These are phyloP conservation scores for Coregonus sp. DNA, from an alignment of 2,797 vertebrate genomes.

Conservation along the genomic window DNA sequence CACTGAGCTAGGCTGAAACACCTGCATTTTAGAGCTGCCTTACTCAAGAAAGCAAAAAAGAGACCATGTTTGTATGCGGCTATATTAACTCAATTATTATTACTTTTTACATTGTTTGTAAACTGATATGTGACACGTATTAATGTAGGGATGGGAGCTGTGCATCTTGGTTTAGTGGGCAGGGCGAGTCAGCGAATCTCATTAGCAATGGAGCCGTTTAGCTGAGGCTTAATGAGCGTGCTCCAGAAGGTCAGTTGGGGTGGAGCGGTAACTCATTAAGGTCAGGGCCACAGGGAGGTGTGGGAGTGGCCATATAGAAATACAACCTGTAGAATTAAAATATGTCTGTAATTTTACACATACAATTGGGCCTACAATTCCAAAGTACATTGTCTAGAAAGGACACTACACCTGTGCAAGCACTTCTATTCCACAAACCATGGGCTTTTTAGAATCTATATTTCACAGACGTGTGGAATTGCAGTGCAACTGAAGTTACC, in stretches of 20 bases:
- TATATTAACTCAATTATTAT: too few relatives aligned
- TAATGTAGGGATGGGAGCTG: constrained; percentile 3
- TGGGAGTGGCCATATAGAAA: constrained; percentile 20
- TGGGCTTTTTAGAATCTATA: not conserved
- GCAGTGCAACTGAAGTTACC: not conserved
- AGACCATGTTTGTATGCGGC: too few relatives aligned
- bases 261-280: constrained; percentile 41
- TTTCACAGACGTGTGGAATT: not conserved
- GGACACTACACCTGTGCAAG: not conserved
- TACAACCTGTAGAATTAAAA: not conserved
- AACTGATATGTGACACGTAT: too few relatives aligned
- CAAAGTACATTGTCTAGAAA: not conserved
- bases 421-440: not conserved
- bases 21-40: too few relatives aligned
- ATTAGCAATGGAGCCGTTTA: constrained; percentile 70
- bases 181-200: constrained; percentile 60
- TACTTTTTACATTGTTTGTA: too few relatives aligned
- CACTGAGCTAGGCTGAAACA: too few relatives aligned
- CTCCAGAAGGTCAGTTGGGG: constrained; percentile 45
- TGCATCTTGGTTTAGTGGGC: constrained; percentile 52
- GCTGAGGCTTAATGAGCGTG: constrained; percentile 56
- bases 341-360: not conserved
- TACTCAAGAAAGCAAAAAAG: too few relatives aligned
- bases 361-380: not conserved
- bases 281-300: constrained; percentile 45